Evolutionary conservation across 1,140 invertebrate species (phyloP).

Genomic region (Druon quercuslanigerum): DNA sequence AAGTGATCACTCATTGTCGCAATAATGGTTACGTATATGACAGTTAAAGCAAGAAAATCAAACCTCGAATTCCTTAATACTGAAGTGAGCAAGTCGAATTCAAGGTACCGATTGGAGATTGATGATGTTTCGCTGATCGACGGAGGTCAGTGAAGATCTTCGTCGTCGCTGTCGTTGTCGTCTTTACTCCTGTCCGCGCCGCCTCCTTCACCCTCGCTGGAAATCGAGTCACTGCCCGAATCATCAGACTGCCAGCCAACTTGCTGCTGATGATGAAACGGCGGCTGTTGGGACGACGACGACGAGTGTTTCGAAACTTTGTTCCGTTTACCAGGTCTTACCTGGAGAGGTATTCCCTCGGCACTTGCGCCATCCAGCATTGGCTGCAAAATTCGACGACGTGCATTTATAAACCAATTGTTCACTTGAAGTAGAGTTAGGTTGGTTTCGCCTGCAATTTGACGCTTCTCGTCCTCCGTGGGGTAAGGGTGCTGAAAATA

Average conservation of each 20-base stretch:
- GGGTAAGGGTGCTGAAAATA: conserved; percentile 89
- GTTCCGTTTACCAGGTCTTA: conserved; percentile 63
- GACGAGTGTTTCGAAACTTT: conserved; percentile 65
- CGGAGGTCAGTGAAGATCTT: conserved; percentile 74
- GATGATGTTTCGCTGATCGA: conserved; percentile 65
- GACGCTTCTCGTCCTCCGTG: conserved; percentile 93
- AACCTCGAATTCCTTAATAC: conserved; percentile 76
- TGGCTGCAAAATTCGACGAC: conserved; percentile 92
- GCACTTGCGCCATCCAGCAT: conserved; percentile 85
- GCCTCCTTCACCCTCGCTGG: conserved; percentile 69
- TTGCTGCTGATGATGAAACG: conserved; percentile 58
- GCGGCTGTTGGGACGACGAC: conserved; percentile 43
- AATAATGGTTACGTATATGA: conserved; percentile 74
- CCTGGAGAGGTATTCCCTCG: conserved; percentile 56
- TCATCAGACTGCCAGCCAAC: conserved; percentile 72
- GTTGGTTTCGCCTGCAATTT: conserved; percentile 91
- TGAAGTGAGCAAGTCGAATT: conserved; percentile 75
- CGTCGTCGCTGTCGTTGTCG: conserved; percentile 70
- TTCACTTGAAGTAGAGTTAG: conserved; percentile 89
- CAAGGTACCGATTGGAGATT: conserved; percentile 72
- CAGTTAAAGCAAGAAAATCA: conserved; percentile 76
- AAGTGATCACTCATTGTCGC: conserved; percentile 66
- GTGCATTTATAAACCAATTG: conserved; percentile 96
- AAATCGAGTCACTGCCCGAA: conserved; percentile 71
- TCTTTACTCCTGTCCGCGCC: conserved; percentile 70